Percentiles rank a stretch among this genome's conserved stretches.
Evolutionary conservation across 2,888 invertebrate genomes (phyloP).

Genomic region (Hemithea aestivaria): DNA sequence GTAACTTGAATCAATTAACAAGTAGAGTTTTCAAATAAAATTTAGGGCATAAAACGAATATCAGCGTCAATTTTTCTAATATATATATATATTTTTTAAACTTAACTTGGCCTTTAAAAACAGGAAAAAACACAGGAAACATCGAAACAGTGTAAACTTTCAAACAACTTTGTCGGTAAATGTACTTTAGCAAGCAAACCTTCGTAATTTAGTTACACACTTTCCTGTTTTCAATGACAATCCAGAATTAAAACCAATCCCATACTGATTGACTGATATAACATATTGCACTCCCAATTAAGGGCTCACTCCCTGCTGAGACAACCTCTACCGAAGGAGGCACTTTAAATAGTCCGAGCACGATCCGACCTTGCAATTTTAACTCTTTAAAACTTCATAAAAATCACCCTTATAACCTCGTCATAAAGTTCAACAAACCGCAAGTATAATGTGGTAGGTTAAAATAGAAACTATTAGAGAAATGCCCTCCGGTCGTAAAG

Average conservation of each 20-base stretch:
- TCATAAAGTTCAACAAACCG: constrained; percentile 26
- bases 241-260: constrained; percentile 21
- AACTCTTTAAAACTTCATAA: constrained; percentile 18
- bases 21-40: no score
- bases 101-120: no score
- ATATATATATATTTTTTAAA: no score
- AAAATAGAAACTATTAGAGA: constrained; percentile 59
- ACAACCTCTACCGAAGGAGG: constrained; percentile 58
- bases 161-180: no score
- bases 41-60: no score
- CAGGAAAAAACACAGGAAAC: no score
- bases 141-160: no score
- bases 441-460: constrained; percentile 36
- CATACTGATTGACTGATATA: constrained; percentile 36
- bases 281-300: constrained; percentile 76
- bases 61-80: no score
- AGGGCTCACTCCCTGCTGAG: constrained; percentile 70
- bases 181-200: no score
- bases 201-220: neutral
- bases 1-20: no score
- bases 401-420: constrained; percentile 26
- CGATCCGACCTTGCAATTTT: constrained; percentile 55
- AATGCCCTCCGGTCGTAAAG: constrained; percentile 58
- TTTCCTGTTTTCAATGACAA: constrained; percentile 18
- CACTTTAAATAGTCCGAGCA: constrained; percentile 67